Percentiles rank a stretch among this genome's conserved stretches.
Conservation (phyloP, 2,888 invertebrate genomes). For the Psylliodes chrysocephalus region DNA sequence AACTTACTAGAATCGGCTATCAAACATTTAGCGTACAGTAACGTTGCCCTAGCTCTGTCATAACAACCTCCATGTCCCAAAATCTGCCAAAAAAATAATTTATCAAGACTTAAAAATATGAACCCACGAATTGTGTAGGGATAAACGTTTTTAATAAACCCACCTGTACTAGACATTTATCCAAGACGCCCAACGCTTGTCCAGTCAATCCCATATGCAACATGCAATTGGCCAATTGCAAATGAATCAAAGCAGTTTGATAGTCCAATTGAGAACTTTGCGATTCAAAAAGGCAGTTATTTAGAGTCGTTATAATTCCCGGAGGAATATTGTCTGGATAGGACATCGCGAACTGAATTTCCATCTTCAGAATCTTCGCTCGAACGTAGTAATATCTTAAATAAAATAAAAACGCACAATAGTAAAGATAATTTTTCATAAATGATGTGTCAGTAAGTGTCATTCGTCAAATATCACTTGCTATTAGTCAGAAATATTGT, state of each 20-base stretch:
- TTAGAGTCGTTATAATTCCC: slow-evolving; percentile 69
- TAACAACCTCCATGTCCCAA: slow-evolving; percentile 84
- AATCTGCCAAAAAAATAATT: slow-evolving; percentile 61
- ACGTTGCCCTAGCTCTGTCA: slow-evolving; percentile 80
- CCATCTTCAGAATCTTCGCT: slow-evolving; percentile 76
- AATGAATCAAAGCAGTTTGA: slow-evolving; percentile 77
- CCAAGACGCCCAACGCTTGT: slow-evolving; percentile 78
- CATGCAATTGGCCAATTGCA: slow-evolving; percentile 83
- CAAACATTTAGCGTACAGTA: slow-evolving; percentile 82
- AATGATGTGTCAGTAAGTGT: too few species aligned
- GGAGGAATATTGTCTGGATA: slow-evolving; percentile 69
- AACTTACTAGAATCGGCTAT: slow-evolving; percentile 71
- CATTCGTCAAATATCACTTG: too few species aligned
- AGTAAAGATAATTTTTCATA: too few species aligned
- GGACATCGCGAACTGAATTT: slow-evolving; percentile 68
- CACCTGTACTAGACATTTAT: slow-evolving; percentile 63
- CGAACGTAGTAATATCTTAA: slow-evolving; percentile 68
- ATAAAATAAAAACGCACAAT: too few species aligned
- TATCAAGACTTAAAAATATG: too few species aligned
- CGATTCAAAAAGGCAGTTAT: slow-evolving; percentile 79
- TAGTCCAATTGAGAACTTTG: slow-evolving; percentile 81
- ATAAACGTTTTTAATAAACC: neutral
- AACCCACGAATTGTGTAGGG: too few species aligned
- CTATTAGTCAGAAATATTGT: too few species aligned
- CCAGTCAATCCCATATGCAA: slow-evolving; percentile 79